Base-by-base conservation (phyloP, 2,113 vertebrate species). In the Charina bottae region DNA sequence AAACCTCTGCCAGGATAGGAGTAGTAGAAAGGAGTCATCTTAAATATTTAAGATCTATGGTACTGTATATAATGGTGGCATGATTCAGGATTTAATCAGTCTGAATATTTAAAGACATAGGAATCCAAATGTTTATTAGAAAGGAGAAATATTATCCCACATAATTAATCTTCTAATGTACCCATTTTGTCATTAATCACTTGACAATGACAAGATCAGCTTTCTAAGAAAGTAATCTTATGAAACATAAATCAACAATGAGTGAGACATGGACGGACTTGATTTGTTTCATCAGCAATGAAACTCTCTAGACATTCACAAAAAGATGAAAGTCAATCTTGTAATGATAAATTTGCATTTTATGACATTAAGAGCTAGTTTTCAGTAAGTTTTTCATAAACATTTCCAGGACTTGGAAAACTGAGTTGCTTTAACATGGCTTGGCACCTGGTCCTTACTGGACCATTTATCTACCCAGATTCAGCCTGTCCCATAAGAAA, bases 251-350 rank as follows among this genome's bases (percentile, higher is more conserved):
- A 89, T 33, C 88, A 93, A 83, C 91, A 54, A 23, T 0, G 11
- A 53, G 56, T 33, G 24, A 55, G 33, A 58, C 7, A n/a, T 56
- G 15, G 24, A 58, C 3, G 23, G 54, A n/a, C 9, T 91, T 94
- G 21, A 87, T 26, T 90, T 85, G 19, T 90, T 21, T 88, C 56
- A 89, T 92, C 94, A 96, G 96, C 93, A 93, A 95, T 95, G 94
- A 95, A 92, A 72, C 5, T 87, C 21, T 91, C 19, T 91, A 95
- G 91, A 93, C 94, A 85, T 88, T 95, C 89, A 92, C 92, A 88
- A 95, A 53, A 6, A 78, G 87, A 88, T 26, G 93, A 93, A 94
- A 94, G 12, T 13, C 83, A 72, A 93, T 12, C 0, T 85, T 93
- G 11, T 92, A 90, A 56, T 12, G 88, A 10, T 2, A 88, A 86